Percentiles rank a stretch among this genome's conserved stretches.
phyloP scores from a whole-genome alignment of 2,888 invertebrate species.

The Dusona sp. region DNA sequence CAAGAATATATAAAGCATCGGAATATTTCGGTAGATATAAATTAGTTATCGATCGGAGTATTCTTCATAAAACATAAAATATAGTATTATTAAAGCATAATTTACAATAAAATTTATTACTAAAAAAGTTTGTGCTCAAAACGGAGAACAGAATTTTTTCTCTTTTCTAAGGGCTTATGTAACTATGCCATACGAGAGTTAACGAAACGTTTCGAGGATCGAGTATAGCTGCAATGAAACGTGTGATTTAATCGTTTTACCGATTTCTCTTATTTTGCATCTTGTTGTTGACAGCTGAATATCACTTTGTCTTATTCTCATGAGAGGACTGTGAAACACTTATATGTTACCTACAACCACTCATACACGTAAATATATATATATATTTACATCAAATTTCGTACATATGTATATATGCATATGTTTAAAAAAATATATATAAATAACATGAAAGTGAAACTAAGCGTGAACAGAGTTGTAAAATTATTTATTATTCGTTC shows the following conservation, averaged over 20 bases:
- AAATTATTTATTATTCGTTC: too few species aligned
- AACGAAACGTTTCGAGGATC: not conserved
- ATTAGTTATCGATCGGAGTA: not conserved
- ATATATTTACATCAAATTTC: not conserved
- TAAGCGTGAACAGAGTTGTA: too few species aligned
- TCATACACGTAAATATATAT: not conserved
- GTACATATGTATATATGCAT: not conserved
- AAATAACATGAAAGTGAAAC: not conserved
- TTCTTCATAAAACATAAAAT: not conserved
- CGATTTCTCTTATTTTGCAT: conserved; percentile 34
- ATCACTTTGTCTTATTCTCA: conserved; percentile 39
- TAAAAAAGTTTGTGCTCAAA: too few species aligned
- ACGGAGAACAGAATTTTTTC: not conserved
- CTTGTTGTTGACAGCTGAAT: conserved; percentile 49
- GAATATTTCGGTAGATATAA: not conserved
- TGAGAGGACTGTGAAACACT: conserved; percentile 24
- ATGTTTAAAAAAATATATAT: not conserved
- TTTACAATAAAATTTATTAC: too few species aligned
- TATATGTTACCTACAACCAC: not conserved
- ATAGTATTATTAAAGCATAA: too few species aligned
- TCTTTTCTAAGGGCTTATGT: not conserved
- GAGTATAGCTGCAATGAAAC: not conserved
- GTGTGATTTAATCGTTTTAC: conserved; percentile 17
- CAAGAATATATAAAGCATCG: not conserved
- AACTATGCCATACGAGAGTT: not conserved